phyloP scores from a whole-genome alignment of 1,140 invertebrate species.

The Hesperophylax magnus region DNA sequence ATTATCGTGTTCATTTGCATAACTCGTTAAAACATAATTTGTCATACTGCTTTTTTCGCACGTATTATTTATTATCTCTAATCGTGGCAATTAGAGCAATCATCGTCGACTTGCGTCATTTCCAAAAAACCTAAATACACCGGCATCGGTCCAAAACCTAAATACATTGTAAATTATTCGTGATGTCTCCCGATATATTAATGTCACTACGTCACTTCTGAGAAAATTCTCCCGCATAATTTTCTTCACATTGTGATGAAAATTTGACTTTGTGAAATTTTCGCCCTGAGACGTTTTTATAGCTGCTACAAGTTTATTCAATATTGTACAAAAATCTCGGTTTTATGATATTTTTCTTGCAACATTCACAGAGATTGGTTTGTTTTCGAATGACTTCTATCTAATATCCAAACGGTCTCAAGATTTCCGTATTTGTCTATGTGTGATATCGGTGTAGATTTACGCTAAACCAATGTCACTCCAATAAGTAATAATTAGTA shows the following conservation, averaged over 20 bases:
- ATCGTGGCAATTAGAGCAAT: constrained; percentile 37
- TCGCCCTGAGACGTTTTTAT: constrained; percentile 28
- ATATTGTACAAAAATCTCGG: neutral
- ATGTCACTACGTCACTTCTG: neutral
- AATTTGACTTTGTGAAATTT: constrained; percentile 14
- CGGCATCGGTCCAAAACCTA: too few relatives aligned
- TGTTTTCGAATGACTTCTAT: neutral
- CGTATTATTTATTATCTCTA: constrained; percentile 30
- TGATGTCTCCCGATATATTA: neutral
- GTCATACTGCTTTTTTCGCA: constrained; percentile 17
- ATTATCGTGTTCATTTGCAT: neutral
- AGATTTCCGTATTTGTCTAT: too few relatives aligned
- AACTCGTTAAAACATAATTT: neutral
- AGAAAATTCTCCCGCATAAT: constrained; percentile 2
- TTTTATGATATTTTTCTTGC: too few relatives aligned
- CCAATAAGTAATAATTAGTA: too few relatives aligned
- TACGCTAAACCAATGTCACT: too few relatives aligned
- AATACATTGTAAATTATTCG: constrained; percentile 51
- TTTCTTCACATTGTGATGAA: constrained; percentile 18
- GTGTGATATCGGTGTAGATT: too few relatives aligned
- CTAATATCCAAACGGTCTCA: neutral
- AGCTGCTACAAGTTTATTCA: constrained; percentile 22
- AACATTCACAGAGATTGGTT: too few relatives aligned
- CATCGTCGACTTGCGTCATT: constrained; percentile 15
- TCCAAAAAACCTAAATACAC: too few relatives aligned